phyloP scores from a whole-genome alignment of 2,888 invertebrate genomes.

The Acanthococcus lagerstroemiae region DNA sequence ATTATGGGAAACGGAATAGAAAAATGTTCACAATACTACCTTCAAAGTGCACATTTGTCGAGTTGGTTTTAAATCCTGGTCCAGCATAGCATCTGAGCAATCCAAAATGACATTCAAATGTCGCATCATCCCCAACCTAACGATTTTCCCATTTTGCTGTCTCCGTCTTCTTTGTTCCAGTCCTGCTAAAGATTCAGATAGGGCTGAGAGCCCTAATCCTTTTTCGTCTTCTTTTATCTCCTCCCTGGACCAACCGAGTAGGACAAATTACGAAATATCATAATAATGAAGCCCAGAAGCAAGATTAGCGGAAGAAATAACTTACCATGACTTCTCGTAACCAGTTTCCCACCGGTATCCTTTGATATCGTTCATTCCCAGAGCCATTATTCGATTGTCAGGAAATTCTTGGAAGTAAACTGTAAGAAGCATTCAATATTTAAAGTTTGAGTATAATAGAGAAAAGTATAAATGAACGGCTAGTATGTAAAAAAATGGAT shows the following conservation, averaged over 20 bases:
- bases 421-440: neutral
- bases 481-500: too few species aligned
- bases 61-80: conserved; percentile 91
- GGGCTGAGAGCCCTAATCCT: conserved; percentile 45
- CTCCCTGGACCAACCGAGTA: conserved; percentile 62
- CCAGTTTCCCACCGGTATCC: conserved; percentile 93
- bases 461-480: too few species aligned
- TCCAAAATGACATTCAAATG: conserved; percentile 87
- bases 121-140: conserved; percentile 96
- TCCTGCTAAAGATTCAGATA: conserved; percentile 1
- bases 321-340: conserved; percentile 86
- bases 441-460: too few species aligned
- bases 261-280: neutral
- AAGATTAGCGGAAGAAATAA: neutral
- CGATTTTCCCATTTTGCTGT: conserved; percentile 38
- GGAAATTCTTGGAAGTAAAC: neutral
- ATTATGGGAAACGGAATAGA: conserved; percentile 12
- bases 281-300: conserved; percentile 8
- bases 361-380: conserved; percentile 52
- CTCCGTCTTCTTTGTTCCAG: conserved; percentile 12
- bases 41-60: conserved; percentile 76
- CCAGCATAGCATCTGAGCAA: conserved; percentile 87
- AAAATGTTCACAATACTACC: conserved; percentile 45
- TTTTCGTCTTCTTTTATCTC: conserved; percentile 92
- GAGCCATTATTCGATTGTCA: neutral